Evolutionary conservation across 37 sponge, comb jelly and placozoan genomes (phyloP).

Genomic region (Ianthella basta): DNA sequence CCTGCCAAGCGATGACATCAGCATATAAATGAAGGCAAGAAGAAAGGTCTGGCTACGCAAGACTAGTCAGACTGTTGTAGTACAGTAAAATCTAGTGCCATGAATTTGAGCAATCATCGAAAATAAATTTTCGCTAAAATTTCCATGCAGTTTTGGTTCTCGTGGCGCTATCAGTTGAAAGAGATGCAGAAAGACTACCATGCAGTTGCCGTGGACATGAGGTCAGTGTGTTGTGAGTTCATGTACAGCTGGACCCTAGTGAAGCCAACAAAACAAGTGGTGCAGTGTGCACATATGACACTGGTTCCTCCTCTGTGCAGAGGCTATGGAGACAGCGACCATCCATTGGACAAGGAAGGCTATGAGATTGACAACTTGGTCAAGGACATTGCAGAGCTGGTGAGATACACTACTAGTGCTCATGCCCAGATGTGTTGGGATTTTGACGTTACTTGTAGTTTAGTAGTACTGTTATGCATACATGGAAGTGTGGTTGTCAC

Average conservation of each 20-base stretch:
- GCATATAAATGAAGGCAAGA: no score
- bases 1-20: no score
- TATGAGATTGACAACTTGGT: conserved; percentile 59
- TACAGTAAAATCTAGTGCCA: no score
- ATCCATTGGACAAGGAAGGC: conserved; percentile 59
- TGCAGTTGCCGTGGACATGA: conserved; percentile 84
- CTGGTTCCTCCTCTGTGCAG: conserved; percentile 11
- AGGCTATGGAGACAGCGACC: conserved; percentile 83
- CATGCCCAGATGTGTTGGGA: background rate
- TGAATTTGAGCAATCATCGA: no score
- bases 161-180: conserved; percentile 85
- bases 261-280: background rate
- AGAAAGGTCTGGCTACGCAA: no score
- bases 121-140: no score
- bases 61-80: no score
- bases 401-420: background rate
- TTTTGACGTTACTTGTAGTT: no score
- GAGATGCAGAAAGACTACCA: conserved; percentile 80
- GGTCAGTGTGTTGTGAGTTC: conserved; percentile 12
- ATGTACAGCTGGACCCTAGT: background rate
- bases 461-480: no score
- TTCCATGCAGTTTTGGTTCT: conserved; percentile 85
- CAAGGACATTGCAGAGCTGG: conserved; percentile 68
- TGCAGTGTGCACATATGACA: background rate
- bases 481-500: no score